Base-by-base conservation (phyloP, 2,113 vertebrate species). In the Gallinago undulata region DNA sequence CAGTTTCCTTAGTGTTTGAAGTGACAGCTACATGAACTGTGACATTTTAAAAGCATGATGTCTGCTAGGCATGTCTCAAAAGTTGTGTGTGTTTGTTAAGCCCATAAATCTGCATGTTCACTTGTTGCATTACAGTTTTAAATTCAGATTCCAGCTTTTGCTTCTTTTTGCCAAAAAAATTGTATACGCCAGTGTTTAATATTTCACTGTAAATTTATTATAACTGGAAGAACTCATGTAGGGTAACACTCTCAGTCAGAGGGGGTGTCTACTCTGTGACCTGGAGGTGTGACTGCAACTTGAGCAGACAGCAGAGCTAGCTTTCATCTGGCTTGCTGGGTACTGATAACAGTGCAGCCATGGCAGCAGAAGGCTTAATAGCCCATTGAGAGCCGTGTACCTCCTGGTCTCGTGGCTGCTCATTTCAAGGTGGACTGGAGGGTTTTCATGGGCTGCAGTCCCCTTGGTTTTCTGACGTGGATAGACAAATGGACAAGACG, bases 141-240 rank as follows among this genome's bases (percentile, higher is more conserved):
- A 95, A 84, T 60, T 57, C 48, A 48, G 83, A 56, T 84, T 85
- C 93, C 59, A 78, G 63, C 60, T 43, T 93, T 11, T 18, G 56
- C 85, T 93, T 79, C 63, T 84, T 96, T 94, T 83, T 87, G 72
- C 95, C 93, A 95, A 97, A 89, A 78, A 92, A 86, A 33, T 30
- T 30, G 41, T 68, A 55, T 53, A 70, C 72, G 13, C 87, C 67
- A 69, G 50, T 21, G 60, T 80, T 51, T 81, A n/a, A 89, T 92
- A 87, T 92, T 94, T 95, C 91, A 74, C 91, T 59, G 89, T 30
- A 79, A 63, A 95, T 94, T 95, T 94, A 89, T 95, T 87, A 77
- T 85, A 91, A 87, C 67, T 91, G 90, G 69, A 89, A 95, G 81
- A 93, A 85, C 45, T 93, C 68, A 9, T 59, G 76, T 13, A 18